Evolutionary conservation across 2,113 vertebrate genomes (phyloP), one percentile per base, ranked within the genome.

Genomic region (Prinia subflava): DNA sequence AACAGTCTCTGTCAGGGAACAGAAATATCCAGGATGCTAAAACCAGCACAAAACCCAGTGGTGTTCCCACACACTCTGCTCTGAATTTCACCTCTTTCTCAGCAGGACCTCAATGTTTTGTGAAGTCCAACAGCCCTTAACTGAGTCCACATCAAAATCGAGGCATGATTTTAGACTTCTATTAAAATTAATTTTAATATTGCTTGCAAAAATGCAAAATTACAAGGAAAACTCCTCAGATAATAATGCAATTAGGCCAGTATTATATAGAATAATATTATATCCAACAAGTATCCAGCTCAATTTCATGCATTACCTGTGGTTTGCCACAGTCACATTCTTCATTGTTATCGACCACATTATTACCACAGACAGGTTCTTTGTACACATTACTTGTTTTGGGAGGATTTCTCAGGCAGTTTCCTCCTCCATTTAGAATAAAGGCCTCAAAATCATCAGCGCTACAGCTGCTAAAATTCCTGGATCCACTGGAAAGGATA

Each of bases 281-380:
- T 41, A 35, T 4, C 39, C 3, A 64, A n/a, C 9, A 76, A 62
- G 20, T 28, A 57, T 28, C 25, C 53, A 65, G 17, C 11, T 91
- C 33, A 57, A 53, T 71, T 82, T 49, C 4, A 33, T 28, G 44
- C 52, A 33, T 94, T 95, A 99, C 99, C 98, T 98, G 25, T 1
- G 98, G 97, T 60, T 91, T 96, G 47, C 99, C 99, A 87, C 99
- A 99, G 96, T 99, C 99, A 47, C 99, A 99, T 87, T 99, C 94
- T 90, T 99, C 99, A 44, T 94, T 97, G 6, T 47, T 65, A 24
- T 99, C 98, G 7, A 99, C 87, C 42, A 98, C 89, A 3, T 98
- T 98, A 28, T 99, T 99, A 9, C 99, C 99, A 90, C 99, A 99
- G 76, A 93, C 42, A 13, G 98, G 92, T 8, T 95, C 87, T 12